Base-by-base conservation (phyloP, 2,797 vertebrate species). In the Hylomyscus alleni region DNA sequence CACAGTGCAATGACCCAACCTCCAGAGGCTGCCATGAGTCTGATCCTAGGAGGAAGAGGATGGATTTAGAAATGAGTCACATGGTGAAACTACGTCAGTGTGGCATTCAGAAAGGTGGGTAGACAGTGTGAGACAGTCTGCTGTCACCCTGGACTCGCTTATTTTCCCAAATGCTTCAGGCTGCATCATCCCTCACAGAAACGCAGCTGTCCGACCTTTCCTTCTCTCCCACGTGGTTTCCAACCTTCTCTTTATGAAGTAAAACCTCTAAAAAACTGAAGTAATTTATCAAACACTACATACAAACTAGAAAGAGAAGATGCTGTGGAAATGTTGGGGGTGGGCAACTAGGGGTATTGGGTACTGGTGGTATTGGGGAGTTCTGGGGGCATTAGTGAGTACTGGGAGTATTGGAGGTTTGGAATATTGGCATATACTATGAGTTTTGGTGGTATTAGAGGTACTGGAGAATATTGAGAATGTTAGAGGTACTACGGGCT, bases 11-110 rank as follows among this genome's bases (percentile, higher is more conserved):
- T 93, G 95, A 93, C 65, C 65, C 69, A 54, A 96, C 89, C 40
- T 95, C 60, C 77, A 75, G 88, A 84, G 91, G 89, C 91, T 96
- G 83, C 20, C 73, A 93, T 80, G 80, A 94, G 93, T 85, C 92
- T 77, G 82, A 97, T 20, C 93, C 88, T 73, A 81, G 72, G 96
- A 95, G 83, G 89, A 91, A 96, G 89, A 96, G 76, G 95, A 96
- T 95, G 95, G 96, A 94, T 87, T 97, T 94, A 92, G 90, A 97
- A 97, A 96, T 96, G 94, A 98, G 95, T 98, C 86, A 82, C 85
- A 89, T 82, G 90, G 94, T 95, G 95, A 97, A 97, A 86, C 69
- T 76, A 85, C 96, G 94, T 96, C 97, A 97, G 96, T 93, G 96
- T 3, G 17, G 84, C 89, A 83, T 92, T 96, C 14, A 67, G 56